These are phyloP conservation scores for Mimas tiliae DNA, from an alignment of 2,888 invertebrate genomes.

Conservation along the genomic window DNA sequence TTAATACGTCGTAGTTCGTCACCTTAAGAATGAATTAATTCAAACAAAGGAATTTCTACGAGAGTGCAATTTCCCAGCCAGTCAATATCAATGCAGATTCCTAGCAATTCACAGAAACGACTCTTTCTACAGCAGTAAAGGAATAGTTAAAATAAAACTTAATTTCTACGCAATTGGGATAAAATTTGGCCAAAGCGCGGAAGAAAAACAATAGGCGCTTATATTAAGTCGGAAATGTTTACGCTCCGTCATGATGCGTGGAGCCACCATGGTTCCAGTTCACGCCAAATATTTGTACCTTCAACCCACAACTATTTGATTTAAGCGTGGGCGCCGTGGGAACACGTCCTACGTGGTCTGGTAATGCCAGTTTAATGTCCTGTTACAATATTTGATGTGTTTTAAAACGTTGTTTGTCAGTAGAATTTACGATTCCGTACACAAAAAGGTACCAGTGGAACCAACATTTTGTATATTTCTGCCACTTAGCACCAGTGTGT, in stretches of 20 bases:
- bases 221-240: conserved; percentile 11
- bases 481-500: too few species aligned
- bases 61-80: too few species aligned
- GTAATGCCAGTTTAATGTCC: not conserved
- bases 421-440: too few species aligned
- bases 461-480: too few species aligned
- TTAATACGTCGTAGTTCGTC: too few species aligned
- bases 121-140: too few species aligned
- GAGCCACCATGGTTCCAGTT: not conserved
- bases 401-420: not conserved
- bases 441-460: too few species aligned
- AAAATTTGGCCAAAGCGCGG: conserved; percentile 9
- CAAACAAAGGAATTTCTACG: too few species aligned
- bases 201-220: conserved; percentile 14
- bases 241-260: not conserved
- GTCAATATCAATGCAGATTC: too few species aligned
- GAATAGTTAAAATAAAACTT: too few species aligned
- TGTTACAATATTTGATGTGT: not conserved
- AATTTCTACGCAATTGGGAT: not conserved
- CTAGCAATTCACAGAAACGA: too few species aligned
- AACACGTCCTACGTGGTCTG: not conserved
- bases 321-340: conserved; percentile 18
- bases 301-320: not conserved
- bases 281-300: conserved; percentile 7
- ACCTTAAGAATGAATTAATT: too few species aligned